phyloP scores from a whole-genome alignment of 2,888 invertebrate species.

The Drosophila barbarae region DNA sequence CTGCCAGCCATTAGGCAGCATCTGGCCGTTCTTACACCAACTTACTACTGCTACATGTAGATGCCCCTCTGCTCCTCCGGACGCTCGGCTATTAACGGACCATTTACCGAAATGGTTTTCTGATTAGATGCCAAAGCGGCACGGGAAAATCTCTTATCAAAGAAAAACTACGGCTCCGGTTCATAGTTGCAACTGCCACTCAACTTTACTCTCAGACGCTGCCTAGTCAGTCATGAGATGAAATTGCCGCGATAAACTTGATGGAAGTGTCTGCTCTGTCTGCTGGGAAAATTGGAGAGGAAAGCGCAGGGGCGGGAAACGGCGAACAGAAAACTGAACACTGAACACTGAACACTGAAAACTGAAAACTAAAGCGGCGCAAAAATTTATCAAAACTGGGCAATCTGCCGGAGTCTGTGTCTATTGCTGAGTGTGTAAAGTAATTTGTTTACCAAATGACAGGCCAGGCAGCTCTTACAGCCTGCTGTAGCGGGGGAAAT shows the following conservation, averaged over 20 bases:
- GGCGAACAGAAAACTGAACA: not conserved
- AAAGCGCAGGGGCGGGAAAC: conserved; percentile 2
- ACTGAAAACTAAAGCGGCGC: conserved; percentile 22
- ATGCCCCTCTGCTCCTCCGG: not conserved
- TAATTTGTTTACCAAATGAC: conserved; percentile 66
- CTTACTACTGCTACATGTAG: not conserved
- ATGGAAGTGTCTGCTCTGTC: conserved; percentile 64
- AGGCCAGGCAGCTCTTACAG: conserved; percentile 31
- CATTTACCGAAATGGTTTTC: conserved; percentile 65
- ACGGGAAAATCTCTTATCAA: conserved; percentile 31
- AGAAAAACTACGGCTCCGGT: conserved; percentile 37
- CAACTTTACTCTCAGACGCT: conserved; percentile 41
- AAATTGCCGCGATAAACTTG: conserved; percentile 70
- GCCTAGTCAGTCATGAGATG: conserved; percentile 55
- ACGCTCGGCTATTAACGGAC: conserved; percentile 45
- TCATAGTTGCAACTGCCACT: conserved; percentile 51
- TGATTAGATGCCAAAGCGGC: conserved; percentile 49
- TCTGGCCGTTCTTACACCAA: conserved; percentile 37
- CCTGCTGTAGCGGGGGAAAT: not conserved
- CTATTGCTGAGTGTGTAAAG: conserved; percentile 39
- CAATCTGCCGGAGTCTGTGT: conserved; percentile 62
- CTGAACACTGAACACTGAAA: not conserved
- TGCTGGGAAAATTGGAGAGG: conserved; percentile 21
- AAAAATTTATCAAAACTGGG: conserved; percentile 68
- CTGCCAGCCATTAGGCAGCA: conserved; percentile 32